phyloP scores from a whole-genome alignment of 1,140 invertebrate species.

The Scaptomyza hsui region DNA sequence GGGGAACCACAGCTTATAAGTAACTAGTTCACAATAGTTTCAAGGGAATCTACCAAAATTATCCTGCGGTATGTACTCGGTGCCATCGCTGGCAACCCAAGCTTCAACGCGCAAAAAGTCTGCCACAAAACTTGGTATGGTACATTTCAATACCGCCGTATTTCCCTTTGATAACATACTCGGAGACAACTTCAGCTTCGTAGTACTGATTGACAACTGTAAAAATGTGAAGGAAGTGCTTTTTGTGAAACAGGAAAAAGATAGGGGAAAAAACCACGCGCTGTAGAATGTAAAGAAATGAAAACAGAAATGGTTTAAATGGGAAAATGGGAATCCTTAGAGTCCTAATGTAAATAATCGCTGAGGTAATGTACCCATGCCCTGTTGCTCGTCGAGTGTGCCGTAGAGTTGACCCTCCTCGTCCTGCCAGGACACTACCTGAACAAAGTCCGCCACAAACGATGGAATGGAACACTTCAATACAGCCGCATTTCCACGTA shows the following conservation, averaged over 20 bases:
- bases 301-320: constrained; percentile 21
- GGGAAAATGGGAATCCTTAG: not conserved
- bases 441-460: constrained; percentile 89
- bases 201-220: constrained; percentile 94
- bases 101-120: constrained; percentile 95
- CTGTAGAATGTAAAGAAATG: constrained; percentile 29
- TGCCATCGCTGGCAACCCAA: constrained; percentile 92
- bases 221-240: constrained; percentile 33
- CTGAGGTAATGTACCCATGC: constrained; percentile 53
- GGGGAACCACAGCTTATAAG: constrained; percentile 44
- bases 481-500: constrained; percentile 88
- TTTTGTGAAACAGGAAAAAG: constrained; percentile 20
- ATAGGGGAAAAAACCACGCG: not conserved
- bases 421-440: constrained; percentile 87
- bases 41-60: constrained; percentile 67
- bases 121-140: constrained; percentile 95
- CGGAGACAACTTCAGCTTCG: constrained; percentile 95
- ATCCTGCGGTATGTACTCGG: constrained; percentile 86
- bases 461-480: constrained; percentile 89
- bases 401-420: constrained; percentile 85
- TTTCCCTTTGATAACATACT: constrained; percentile 97
- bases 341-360: not conserved
- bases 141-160: constrained; percentile 95
- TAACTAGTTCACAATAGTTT: not conserved
- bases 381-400: constrained; percentile 74